Evolutionary conservation across 2,113 vertebrate genomes (phyloP).

Genomic region (Myanophis thanlyinensis): DNA sequence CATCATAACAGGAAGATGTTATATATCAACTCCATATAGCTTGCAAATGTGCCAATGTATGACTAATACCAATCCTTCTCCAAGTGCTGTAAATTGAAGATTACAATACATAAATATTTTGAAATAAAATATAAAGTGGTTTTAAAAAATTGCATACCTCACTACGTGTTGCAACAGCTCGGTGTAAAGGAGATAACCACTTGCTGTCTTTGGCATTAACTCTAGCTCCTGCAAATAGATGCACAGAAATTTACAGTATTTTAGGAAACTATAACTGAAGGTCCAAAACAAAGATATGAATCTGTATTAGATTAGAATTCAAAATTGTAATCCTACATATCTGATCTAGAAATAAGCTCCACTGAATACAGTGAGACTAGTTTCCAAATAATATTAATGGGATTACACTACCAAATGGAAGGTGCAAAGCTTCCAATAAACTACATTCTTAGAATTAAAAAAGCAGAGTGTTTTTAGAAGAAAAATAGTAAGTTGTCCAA

Average conservation of each 20-base stretch:
- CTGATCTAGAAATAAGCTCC: not conserved
- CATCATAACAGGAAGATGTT: not conserved
- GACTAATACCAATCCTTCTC: not conserved
- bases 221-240: constrained; percentile 89
- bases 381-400: not conserved
- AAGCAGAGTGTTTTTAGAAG: not conserved
- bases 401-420: not conserved
- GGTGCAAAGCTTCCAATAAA: not conserved
- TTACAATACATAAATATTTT: not conserved
- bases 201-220: constrained; percentile 99
- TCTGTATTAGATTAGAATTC: not conserved
- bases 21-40: not conserved
- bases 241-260: constrained; percentile 13
- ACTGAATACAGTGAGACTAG: not conserved
- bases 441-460: not conserved
- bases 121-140: constrained; percentile 34
- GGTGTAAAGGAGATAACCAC: constrained; percentile 99
- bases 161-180: constrained; percentile 97
- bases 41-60: not conserved
- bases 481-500: not conserved
- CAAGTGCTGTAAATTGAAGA: not conserved
- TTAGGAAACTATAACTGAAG: not conserved
- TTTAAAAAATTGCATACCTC: constrained; percentile 85
- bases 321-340: not conserved
- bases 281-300: not conserved